Evolutionary conservation across 2,113 vertebrate species (phyloP).

Genomic region (Spermophilus dauricus): DNA sequence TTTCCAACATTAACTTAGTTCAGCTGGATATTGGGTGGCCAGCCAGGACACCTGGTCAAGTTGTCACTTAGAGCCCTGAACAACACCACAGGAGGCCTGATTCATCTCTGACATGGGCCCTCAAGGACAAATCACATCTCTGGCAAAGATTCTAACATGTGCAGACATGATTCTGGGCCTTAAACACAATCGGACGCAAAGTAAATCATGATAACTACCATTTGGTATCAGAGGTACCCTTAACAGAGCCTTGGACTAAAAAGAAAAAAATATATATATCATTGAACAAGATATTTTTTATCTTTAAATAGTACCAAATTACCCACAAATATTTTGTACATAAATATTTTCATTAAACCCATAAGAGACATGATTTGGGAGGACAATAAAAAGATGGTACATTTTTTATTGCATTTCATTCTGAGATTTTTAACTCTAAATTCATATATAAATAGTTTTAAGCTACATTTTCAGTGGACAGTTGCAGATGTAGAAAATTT

Average conservation of each 20-base stretch:
- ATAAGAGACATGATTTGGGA: rapidly evolving
- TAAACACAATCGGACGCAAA: neutral
- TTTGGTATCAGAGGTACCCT: neutral
- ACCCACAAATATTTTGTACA: neutral
- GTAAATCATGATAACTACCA: neutral
- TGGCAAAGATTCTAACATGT: neutral
- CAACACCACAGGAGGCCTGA: neutral
- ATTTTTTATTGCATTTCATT: neutral
- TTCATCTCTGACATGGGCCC: neutral
- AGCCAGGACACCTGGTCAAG: neutral
- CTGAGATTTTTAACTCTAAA: neutral
- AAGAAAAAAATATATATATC: neutral
- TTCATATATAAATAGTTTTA: neutral
- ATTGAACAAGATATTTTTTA: neutral
- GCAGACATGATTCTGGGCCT: rapidly evolving
- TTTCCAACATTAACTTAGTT: neutral
- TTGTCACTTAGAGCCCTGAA: neutral
- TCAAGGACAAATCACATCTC: neutral
- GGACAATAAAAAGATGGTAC: rapidly evolving
- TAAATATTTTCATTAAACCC: neutral
- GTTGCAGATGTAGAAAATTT: neutral
- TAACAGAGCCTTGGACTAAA: neutral
- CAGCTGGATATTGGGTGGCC: neutral
- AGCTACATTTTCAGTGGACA: neutral
- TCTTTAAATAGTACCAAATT: neutral